These are phyloP conservation scores for Chymomyza caudatula DNA, from an alignment of 2,888 invertebrate species.

Conservation along the genomic window DNA sequence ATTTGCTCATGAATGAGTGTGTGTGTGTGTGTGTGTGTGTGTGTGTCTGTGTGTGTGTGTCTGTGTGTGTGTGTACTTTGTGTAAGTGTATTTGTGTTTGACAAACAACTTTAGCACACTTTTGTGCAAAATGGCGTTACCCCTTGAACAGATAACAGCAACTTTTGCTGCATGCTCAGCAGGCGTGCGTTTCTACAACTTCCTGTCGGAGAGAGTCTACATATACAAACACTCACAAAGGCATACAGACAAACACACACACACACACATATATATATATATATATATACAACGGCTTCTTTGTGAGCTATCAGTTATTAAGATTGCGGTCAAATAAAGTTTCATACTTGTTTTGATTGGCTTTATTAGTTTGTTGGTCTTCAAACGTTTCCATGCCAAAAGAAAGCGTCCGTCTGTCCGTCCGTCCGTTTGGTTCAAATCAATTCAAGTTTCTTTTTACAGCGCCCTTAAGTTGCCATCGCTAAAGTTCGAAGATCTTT, in stretches of 20 bases:
- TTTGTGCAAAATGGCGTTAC: slow-evolving; percentile 33
- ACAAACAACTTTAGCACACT: slow-evolving; percentile 51
- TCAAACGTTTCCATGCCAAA: not conserved
- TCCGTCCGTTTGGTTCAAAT: too few species aligned
- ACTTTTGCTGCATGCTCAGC: slow-evolving; percentile 14
- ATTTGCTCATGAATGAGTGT: too few species aligned
- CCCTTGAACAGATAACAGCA: slow-evolving; percentile 8
- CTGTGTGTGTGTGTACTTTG: slow-evolving; percentile 1
- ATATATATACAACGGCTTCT: too few species aligned
- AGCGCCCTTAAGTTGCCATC: too few species aligned
- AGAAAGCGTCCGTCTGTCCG: not conserved
- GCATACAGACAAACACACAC: not conserved
- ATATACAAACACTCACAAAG: not conserved
- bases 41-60: not conserved
- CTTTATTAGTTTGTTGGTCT: slow-evolving; percentile 20
- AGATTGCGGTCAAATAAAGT: slow-evolving; percentile 54
- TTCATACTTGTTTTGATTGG: slow-evolving; percentile 47
- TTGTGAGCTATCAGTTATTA: slow-evolving; percentile 45
- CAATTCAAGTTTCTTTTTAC: not conserved
- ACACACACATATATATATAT: too few species aligned
- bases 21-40: too few species aligned
- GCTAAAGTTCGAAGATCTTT: too few species aligned
- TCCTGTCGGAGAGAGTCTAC: slow-evolving; percentile 34
- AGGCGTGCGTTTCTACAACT: slow-evolving; percentile 42
- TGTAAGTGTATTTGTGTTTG: slow-evolving; percentile 23